Conservation (phyloP, 1,140 invertebrate species). For the Physella acuta region DNA sequence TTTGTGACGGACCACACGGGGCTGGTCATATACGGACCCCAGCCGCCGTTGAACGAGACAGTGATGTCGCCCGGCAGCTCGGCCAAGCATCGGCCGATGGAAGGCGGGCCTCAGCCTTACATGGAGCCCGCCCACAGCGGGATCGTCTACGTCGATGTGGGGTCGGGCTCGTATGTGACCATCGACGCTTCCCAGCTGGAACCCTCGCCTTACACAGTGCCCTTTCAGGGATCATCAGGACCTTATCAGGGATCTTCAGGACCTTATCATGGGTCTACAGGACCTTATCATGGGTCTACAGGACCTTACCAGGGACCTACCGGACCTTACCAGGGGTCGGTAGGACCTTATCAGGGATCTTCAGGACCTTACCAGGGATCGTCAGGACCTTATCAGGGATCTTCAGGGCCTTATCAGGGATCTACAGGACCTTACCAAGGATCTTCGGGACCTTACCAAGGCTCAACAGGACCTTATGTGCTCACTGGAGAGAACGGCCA, state of each 20-base stretch:
- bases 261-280: too few relatives aligned
- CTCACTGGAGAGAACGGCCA: neutral
- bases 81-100: neutral
- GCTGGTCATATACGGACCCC: slow-evolving; percentile 18
- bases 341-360: too few relatives aligned
- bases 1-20: slow-evolving; percentile 9
- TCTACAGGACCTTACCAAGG: neutral
- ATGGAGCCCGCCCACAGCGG: neutral
- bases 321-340: too few relatives aligned
- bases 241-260: too few relatives aligned
- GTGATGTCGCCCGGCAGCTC: neutral
- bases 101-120: neutral
- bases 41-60: neutral
- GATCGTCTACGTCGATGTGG: neutral
- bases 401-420: too few relatives aligned
- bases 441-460: slow-evolving; percentile 1
- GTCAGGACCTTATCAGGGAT: too few relatives aligned
- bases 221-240: too few relatives aligned
- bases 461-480: neutral
- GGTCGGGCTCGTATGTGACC: neutral
- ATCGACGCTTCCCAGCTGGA: neutral
- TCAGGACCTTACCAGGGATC: too few relatives aligned
- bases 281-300: too few relatives aligned
- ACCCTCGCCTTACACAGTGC: too few relatives aligned
- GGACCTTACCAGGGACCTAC: too few relatives aligned